Conservation (phyloP, 1,140 invertebrate species). For the Odontomachus brunneus region DNA sequence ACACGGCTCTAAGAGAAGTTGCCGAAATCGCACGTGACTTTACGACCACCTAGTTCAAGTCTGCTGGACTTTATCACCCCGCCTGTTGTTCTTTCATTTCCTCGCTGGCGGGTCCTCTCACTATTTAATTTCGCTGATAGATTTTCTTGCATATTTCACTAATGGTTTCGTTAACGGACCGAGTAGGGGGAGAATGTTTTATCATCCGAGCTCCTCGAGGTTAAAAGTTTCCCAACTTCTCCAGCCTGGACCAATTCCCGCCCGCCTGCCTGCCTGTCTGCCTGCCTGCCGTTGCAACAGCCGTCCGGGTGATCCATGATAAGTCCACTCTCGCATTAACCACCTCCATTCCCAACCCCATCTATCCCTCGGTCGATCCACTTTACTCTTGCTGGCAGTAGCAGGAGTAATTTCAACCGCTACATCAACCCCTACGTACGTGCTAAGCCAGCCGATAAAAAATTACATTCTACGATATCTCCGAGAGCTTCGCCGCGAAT, state of each 20-base stretch:
- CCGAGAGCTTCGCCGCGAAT: neutral
- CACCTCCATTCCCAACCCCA: slow-evolving; percentile 14
- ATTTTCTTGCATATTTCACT: neutral
- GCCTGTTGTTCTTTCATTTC: too few species aligned
- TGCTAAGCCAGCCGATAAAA: slow-evolving; percentile 3
- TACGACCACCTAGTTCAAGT: too few species aligned
- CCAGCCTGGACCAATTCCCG: neutral
- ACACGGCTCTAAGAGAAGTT: too few species aligned
- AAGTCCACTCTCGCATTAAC: slow-evolving; percentile 41
- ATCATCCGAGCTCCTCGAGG: neutral
- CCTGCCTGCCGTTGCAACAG: neutral
- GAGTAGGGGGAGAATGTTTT: neutral
- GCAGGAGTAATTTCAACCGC: slow-evolving; percentile 51
- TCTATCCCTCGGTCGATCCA: slow-evolving; percentile 41
- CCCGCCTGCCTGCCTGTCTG: too few species aligned
- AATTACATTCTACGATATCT: slow-evolving; percentile 3
- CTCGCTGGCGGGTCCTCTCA: too few species aligned
- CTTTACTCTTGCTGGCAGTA: slow-evolving; percentile 48
- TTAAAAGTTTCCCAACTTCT: slow-evolving; percentile 11
- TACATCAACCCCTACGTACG: slow-evolving; percentile 50
- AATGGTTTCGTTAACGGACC: neutral
- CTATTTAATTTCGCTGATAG: neutral
- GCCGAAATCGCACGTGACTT: too few species aligned
- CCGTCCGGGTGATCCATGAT: slow-evolving; percentile 42
- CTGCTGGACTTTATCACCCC: too few species aligned